These are phyloP conservation scores for Neoscelio sp. DNA, from an alignment of 2,888 invertebrate species.

Conservation along the genomic window DNA sequence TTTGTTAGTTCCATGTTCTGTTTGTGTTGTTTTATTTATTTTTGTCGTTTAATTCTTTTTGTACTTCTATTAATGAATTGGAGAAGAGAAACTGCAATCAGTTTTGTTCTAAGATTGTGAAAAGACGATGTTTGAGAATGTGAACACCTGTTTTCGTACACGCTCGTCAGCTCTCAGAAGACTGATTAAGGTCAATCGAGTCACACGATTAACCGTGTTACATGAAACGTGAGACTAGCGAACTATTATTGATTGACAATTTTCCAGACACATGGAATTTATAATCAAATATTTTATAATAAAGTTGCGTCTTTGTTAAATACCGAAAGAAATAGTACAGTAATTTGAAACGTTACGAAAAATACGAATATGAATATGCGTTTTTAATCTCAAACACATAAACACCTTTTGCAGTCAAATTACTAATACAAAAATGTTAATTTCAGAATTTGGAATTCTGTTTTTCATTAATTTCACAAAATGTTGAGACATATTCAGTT, in stretches of 20 bases:
- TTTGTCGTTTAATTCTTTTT: slow-evolving; percentile 27
- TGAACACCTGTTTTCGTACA: slow-evolving; percentile 64
- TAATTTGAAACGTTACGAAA: slow-evolving; percentile 2
- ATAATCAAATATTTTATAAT: slow-evolving; percentile 7
- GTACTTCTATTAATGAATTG: slow-evolving; percentile 28
- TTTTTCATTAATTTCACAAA: too few species aligned
- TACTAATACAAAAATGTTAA: too few species aligned
- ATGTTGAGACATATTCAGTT: too few species aligned
- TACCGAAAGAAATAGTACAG: not conserved
- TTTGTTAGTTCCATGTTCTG: too few species aligned
- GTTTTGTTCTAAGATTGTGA: slow-evolving; percentile 52
- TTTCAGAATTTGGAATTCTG: too few species aligned
- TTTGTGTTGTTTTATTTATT: not conserved
- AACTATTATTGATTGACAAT: slow-evolving; percentile 43
- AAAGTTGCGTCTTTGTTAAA: slow-evolving; percentile 5
- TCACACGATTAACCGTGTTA: slow-evolving; percentile 51
- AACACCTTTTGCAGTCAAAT: too few species aligned
- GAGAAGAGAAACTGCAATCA: slow-evolving; percentile 33
- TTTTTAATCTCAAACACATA: too few species aligned
- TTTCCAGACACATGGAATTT: slow-evolving; percentile 22
- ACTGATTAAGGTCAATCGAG: slow-evolving; percentile 60
- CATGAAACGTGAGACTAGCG: slow-evolving; percentile 40
- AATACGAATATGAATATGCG: slow-evolving; percentile 20
- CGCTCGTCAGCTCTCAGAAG: slow-evolving; percentile 33
- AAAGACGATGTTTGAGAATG: slow-evolving; percentile 45